phyloP scores from a whole-genome alignment of 2,797 vertebrate genomes.

The Heterohyrax brucei region DNA sequence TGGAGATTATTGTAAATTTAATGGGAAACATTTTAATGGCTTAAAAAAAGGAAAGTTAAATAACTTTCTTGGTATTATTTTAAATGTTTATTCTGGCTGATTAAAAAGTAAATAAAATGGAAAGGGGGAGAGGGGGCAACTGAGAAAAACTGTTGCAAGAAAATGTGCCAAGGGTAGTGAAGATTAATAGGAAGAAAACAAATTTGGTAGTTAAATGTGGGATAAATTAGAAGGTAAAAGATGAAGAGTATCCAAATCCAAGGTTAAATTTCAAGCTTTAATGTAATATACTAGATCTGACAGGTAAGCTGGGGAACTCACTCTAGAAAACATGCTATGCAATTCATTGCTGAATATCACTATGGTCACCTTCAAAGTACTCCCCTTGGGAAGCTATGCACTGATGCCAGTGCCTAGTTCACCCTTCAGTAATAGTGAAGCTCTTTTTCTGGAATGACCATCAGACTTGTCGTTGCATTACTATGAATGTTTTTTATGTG shows the following conservation, averaged over 20 bases:
- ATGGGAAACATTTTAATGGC: not conserved
- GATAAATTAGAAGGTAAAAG: not conserved
- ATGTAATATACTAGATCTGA: no score
- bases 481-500: no score
- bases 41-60: not conserved
- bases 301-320: no score
- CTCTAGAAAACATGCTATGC: no score
- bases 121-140: not conserved
- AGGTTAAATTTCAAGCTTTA: not conserved
- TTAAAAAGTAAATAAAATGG: not conserved
- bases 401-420: no score
- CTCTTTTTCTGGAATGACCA: no score
- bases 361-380: no score
- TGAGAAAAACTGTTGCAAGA: not conserved
- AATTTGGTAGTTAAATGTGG: not conserved
- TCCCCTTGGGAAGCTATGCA: no score
- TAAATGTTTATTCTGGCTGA: not conserved
- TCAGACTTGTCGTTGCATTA: no score
- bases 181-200: not conserved
- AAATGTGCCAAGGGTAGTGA: not conserved
- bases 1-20: not conserved
- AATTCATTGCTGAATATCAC: no score
- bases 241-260: not conserved
- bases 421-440: no score
- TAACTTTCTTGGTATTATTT: not conserved